phyloP scores from a whole-genome alignment of 2,888 invertebrate species.

The Ormyrus pomaceus region DNA sequence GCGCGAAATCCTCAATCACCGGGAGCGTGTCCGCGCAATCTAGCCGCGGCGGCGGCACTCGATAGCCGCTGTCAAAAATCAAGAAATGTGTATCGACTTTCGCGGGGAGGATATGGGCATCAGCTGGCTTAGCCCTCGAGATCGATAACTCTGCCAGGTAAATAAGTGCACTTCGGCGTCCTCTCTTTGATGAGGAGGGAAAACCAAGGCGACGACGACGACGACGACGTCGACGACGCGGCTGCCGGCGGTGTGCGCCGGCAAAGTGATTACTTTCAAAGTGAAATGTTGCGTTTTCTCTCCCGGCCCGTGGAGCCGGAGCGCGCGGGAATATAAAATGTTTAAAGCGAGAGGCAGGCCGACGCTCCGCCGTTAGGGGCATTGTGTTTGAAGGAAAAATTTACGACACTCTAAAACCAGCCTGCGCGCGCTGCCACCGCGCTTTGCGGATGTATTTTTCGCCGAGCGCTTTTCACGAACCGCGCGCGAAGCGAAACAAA shows the following conservation, averaged over 20 bases:
- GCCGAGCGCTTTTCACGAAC: slow-evolving; percentile 22
- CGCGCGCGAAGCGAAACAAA: neutral
- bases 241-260: neutral
- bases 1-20: neutral
- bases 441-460: slow-evolving; percentile 36
- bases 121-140: neutral
- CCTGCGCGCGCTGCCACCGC: neutral
- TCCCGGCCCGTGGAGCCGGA: neutral
- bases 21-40: neutral
- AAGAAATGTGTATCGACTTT: too few species aligned
- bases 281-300: slow-evolving; percentile 39
- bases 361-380: neutral
- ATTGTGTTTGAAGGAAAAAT: slow-evolving; percentile 43
- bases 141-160: slow-evolving; percentile 26
- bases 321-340: slow-evolving; percentile 34
- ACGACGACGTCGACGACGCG: neutral
- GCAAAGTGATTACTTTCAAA: slow-evolving; percentile 39
- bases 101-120: too few species aligned
- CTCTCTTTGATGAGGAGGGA: neutral
- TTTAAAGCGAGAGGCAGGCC: slow-evolving; percentile 7
- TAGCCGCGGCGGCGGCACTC: too few species aligned
- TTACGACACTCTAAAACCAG: slow-evolving; percentile 39
- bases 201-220: neutral
- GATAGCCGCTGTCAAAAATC: too few species aligned
- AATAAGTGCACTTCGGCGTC: neutral